Evolutionary conservation across 1,140 invertebrate species (phyloP).

Genomic region (Melanaphis sacchari): DNA sequence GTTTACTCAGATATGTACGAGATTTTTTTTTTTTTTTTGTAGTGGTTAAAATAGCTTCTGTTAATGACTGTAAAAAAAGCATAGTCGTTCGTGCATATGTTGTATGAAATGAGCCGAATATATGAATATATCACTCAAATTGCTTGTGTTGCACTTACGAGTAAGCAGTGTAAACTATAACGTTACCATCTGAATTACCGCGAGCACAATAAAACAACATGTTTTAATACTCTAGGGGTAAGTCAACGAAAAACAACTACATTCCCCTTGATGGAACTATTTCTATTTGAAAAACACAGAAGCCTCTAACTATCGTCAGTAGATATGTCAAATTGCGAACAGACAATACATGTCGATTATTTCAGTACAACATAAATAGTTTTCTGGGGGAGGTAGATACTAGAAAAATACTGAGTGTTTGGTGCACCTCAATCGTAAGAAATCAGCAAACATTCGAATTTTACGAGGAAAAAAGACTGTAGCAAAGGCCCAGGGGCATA

Average conservation of each 20-base stretch:
- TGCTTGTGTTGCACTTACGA: not conserved
- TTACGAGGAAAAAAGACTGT: conserved; percentile 14
- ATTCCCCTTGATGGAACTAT: not conserved
- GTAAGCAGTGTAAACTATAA: not conserved
- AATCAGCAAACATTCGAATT: conserved; percentile 17
- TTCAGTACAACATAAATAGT: not conserved
- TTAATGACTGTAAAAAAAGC: not conserved
- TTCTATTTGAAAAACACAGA: not conserved
- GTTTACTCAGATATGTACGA: not conserved
- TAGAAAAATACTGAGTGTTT: not conserved
- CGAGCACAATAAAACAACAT: not conserved
- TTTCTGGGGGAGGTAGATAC: not conserved
- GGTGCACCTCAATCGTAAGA: not conserved
- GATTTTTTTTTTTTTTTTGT: not conserved
- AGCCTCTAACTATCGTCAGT: not conserved
- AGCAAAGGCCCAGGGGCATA: not conserved
- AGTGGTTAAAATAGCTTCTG: not conserved
- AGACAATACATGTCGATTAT: not conserved
- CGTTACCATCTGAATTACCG: not conserved
- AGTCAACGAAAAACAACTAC: not conserved
- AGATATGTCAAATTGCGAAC: not conserved
- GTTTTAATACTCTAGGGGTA: not conserved
- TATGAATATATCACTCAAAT: not conserved
- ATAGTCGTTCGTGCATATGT: not conserved
- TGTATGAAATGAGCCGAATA: not conserved